A percentile compares a stretch with the other conserved stretches of the same genome.
These are phyloP conservation scores for Limnephilus rhombicus DNA, from an alignment of 2,888 invertebrate species.

Conservation along the genomic window DNA sequence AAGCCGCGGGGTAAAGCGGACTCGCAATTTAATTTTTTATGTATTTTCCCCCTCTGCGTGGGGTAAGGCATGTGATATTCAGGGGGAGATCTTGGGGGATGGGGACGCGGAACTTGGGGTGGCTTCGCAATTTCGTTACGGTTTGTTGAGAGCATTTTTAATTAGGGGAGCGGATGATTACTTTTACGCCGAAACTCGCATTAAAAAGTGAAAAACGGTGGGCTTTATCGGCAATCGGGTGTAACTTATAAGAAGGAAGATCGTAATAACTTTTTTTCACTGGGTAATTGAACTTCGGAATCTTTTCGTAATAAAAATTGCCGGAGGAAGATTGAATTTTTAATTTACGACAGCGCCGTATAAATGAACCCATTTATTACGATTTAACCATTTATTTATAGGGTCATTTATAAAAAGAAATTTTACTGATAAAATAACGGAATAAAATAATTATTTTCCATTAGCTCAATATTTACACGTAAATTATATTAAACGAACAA, in stretches of 20 bases:
- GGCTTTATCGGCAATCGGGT: conserved; percentile 52
- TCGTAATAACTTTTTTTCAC: conserved; percentile 36
- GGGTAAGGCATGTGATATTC: conserved; percentile 65
- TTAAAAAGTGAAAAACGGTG: conserved; percentile 56
- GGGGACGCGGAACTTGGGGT: conserved; percentile 51
- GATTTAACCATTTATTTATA: neutral
- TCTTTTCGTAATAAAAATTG: conserved; percentile 23
- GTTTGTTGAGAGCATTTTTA: conserved; percentile 80
- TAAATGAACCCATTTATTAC: neutral
- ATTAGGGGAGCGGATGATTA: conserved; percentile 76
- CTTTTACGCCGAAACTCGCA: conserved; percentile 62
- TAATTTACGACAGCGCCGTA: neutral
- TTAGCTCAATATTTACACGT: neutral
- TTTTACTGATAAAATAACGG: neutral
- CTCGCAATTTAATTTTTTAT: conserved; percentile 78
- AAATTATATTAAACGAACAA: neutral
- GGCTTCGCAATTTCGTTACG: conserved; percentile 77
- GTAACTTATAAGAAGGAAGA: conserved; percentile 41
- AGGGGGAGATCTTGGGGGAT: conserved; percentile 51
- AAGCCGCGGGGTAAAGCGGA: conserved; percentile 60
- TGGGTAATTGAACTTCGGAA: conserved; percentile 42
- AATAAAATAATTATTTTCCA: neutral
- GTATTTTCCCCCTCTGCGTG: conserved; percentile 73
- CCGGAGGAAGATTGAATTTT: conserved; percentile 26
- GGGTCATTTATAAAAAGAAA: neutral